Evolutionary conservation across 2,888 invertebrate genomes (phyloP).

Genomic region (Drosophila nr. perissopoda): DNA sequence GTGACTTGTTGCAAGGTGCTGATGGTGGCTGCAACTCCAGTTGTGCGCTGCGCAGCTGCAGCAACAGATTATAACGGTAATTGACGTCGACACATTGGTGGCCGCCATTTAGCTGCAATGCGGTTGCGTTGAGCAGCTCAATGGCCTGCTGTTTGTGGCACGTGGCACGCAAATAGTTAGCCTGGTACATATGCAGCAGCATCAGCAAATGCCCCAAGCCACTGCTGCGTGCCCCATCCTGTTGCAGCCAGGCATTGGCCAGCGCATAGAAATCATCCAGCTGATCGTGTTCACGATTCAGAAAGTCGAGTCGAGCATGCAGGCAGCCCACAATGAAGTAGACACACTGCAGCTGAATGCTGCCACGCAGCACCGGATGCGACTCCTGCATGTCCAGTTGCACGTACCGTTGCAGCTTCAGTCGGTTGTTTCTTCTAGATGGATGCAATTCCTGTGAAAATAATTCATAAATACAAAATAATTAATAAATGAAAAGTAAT

Average conservation of each 20-base stretch:
- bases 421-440: background rate
- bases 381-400: constrained; percentile 5
- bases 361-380: constrained; percentile 39
- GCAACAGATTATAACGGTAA: constrained; percentile 70
- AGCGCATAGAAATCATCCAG: constrained; percentile 73
- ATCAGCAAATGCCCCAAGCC: constrained; percentile 55
- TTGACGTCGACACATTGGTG: constrained; percentile 57
- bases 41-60: constrained; percentile 62
- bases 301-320: constrained; percentile 77
- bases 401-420: constrained; percentile 63
- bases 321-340: constrained; percentile 78
- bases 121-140: constrained; percentile 41
- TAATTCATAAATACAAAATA: background rate
- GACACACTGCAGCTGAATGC: constrained; percentile 70
- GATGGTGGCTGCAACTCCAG: constrained; percentile 48
- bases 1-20: background rate
- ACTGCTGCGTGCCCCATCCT: constrained; percentile 26
- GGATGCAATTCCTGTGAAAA: constrained; percentile 13
- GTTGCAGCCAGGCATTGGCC: constrained; percentile 63
- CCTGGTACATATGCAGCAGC: constrained; percentile 69
- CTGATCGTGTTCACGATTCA: constrained; percentile 71
- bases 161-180: constrained; percentile 75
- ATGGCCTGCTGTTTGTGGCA: constrained; percentile 65
- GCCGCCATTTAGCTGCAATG: constrained; percentile 30
- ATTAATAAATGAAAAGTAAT: background rate